Percentiles rank a stretch among this genome's conserved stretches.
phyloP scores from a whole-genome alignment of 2,888 invertebrate species.

The Vanessa cardui region DNA sequence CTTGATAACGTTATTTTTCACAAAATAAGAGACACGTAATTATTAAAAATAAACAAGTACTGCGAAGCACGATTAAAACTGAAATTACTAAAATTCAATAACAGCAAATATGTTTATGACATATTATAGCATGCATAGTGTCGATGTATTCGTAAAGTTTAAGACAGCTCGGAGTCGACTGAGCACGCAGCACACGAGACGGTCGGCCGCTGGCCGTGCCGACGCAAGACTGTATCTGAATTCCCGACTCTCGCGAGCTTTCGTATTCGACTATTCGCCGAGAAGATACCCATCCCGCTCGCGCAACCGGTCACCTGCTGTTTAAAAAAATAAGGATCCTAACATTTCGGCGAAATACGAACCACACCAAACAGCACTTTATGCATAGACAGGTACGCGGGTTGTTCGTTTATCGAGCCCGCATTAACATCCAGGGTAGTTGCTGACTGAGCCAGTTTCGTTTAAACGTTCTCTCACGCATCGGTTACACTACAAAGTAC shows the following conservation, averaged over 20 bases:
- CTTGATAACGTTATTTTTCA: constrained; percentile 70
- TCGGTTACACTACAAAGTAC: constrained; percentile 32
- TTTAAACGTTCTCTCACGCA: constrained; percentile 35
- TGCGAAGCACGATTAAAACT: constrained; percentile 22
- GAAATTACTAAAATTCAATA: constrained; percentile 43
- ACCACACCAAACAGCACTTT: constrained; percentile 63
- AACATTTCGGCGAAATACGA: constrained; percentile 76
- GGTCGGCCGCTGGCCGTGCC: constrained; percentile 63
- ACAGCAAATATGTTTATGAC: constrained; percentile 40
- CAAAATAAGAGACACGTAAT: constrained; percentile 55
- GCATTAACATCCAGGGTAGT: constrained; percentile 40
- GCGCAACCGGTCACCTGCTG: constrained; percentile 71
- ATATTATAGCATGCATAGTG: constrained; percentile 34
- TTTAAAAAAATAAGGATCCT: constrained; percentile 71
- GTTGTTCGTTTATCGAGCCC: constrained; percentile 43
- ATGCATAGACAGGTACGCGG: constrained; percentile 62
- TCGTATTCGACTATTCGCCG: constrained; percentile 51
- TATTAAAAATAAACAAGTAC: constrained; percentile 14
- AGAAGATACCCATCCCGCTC: constrained; percentile 64
- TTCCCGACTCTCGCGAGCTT: constrained; percentile 64
- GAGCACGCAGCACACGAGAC: constrained; percentile 50
- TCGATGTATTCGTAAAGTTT: constrained; percentile 71
- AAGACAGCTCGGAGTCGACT: constrained; percentile 52
- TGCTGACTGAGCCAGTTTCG: constrained; percentile 36
- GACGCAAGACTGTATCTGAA: constrained; percentile 68